A percentile compares a stretch with the other conserved stretches of the same genome.
phyloP scores from a whole-genome alignment of 2,113 vertebrate genomes.

The Oncorhynchus masou region DNA sequence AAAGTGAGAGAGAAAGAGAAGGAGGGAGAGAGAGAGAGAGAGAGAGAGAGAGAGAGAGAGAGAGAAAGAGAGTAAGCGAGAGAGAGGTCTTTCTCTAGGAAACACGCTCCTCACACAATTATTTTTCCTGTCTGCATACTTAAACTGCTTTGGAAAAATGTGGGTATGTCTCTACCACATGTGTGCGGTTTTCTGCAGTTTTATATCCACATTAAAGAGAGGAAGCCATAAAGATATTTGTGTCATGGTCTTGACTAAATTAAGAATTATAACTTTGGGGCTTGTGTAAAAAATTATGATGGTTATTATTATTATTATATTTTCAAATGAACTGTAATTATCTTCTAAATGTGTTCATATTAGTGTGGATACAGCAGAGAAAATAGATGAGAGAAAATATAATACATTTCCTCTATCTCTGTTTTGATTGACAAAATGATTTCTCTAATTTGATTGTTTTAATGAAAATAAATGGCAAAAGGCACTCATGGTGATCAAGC shows the following conservation, averaged over 20 bases:
- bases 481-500: conserved; percentile 39
- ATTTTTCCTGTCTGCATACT: conserved; percentile 69
- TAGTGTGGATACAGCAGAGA: background rate
- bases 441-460: conserved; percentile 29
- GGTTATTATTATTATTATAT: background rate
- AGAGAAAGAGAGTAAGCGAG: conserved; percentile 3
- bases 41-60: conserved; percentile 5
- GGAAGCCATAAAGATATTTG: conserved; percentile 56
- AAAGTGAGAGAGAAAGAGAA: conserved; percentile 8
- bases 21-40: conserved; percentile 1
- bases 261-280: conserved; percentile 44
- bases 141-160: conserved; percentile 52
- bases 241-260: conserved; percentile 53
- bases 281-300: conserved; percentile 18
- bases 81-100: conserved; percentile 52
- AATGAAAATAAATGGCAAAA: conserved; percentile 40
- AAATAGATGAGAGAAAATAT: background rate
- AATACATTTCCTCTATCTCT: background rate
- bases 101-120: conserved; percentile 55
- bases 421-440: background rate
- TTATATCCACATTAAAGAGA: conserved; percentile 60
- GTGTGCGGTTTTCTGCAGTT: conserved; percentile 52
- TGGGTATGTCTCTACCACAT: conserved; percentile 56
- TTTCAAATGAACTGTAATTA: background rate
- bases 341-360: background rate